Evolutionary conservation across 2,888 invertebrate species (phyloP), one percentile per base, ranked within the genome.

Genomic region (Drosophila neonasuta): DNA sequence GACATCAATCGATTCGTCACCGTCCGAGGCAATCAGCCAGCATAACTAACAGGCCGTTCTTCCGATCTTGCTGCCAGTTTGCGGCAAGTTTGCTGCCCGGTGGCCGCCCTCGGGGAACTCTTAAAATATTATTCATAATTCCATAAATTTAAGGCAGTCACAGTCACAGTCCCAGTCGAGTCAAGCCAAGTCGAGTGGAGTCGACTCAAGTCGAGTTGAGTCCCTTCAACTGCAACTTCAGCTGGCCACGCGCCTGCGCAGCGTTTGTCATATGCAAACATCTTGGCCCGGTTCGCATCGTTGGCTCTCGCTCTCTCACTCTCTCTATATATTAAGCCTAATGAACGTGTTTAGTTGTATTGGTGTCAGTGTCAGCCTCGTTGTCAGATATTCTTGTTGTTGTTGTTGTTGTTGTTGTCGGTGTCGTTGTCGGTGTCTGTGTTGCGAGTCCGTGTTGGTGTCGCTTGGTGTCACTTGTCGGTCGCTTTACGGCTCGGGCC

Each of bases 81-180:
- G n/a, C 29, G 20, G 15, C 34, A 20, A 24, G 15, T 17, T 59
- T 51, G 68, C 54, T 55, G 69, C 69, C 72, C 73, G 78, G 75
- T 77, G 85, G 84, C 76, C 84, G 83, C 72, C 84, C 64, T 80
- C 67, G 61, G 79, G 84, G 84, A 68, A 68, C 71, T 82, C 74
- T 79, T 81, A 75, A 88, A 86, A 85, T 84, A 87, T 88, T 86
- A 79, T 79, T 87, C 86, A 79, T 79, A 84, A 86, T 81, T 82
- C 77, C 81, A 86, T 86, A 87, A 87, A 86, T 85, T 77, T 74
- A 74, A 68, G 61, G 63, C 68, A 41, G 56, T 36, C 54, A 49
- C 41, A 44, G 32, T 10, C 20, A 17, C n/a, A 11, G 32, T 10
- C 20, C 15, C n/a, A 11, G 36, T n/a, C 5, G 24, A 24, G 24